phyloP scores from a whole-genome alignment of 2,113 vertebrate species.

The Pungitius pungitius region DNA sequence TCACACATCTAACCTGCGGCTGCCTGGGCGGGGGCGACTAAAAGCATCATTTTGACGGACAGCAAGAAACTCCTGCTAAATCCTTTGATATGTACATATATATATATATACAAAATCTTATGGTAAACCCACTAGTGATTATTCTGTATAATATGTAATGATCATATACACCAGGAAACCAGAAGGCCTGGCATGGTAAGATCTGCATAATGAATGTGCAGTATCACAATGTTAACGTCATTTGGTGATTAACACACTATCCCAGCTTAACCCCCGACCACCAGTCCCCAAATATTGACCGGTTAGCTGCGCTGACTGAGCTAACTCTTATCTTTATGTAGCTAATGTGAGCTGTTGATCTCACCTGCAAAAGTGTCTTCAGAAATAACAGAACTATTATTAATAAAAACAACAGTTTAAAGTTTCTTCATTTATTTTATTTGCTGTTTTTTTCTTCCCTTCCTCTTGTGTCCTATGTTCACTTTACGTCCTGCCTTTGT shows the following conservation, averaged over 20 bases:
- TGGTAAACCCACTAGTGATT: neutral
- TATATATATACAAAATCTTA: neutral
- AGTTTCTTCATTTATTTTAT: too few relatives aligned
- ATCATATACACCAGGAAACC: conserved; percentile 3
- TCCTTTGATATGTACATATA: conserved; percentile 16
- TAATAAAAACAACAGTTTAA: neutral
- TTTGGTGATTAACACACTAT: too few relatives aligned
- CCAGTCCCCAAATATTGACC: too few relatives aligned
- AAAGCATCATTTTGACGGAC: conserved; percentile 47
- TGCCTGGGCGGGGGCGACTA: conserved; percentile 48
- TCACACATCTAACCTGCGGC: conserved; percentile 59
- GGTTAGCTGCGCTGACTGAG: too few relatives aligned
- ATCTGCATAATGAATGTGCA: neutral
- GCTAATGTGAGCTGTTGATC: too few relatives aligned
- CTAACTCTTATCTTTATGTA: too few relatives aligned
- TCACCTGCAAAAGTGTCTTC: neutral
- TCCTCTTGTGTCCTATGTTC: too few relatives aligned
- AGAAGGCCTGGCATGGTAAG: neutral
- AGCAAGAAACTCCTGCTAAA: conserved; percentile 25
- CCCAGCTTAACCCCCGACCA: too few relatives aligned
- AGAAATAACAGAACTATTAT: neutral
- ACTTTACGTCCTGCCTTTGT: too few relatives aligned
- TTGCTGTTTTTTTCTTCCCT: too few relatives aligned
- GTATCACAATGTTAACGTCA: too few relatives aligned
- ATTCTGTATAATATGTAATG: conserved; percentile 1